A percentile compares a stretch with the other conserved stretches of the same genome.
Conservation (phyloP, 1,140 invertebrate species). For the Anthonomus grandis region DNA sequence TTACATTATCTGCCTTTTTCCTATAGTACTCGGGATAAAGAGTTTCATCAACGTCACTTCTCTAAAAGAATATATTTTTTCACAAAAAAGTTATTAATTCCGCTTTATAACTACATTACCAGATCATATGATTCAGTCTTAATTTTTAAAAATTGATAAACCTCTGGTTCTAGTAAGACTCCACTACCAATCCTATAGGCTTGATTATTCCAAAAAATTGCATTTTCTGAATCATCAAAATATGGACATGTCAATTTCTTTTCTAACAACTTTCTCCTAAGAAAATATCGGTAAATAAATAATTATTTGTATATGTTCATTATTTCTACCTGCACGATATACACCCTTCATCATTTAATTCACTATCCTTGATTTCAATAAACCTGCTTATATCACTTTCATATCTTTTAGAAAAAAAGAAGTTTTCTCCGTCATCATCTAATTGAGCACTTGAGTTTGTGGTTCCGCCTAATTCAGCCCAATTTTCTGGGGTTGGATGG, state of each 20-base stretch:
- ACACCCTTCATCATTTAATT: conserved; percentile 46
- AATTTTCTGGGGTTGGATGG: conserved; percentile 31
- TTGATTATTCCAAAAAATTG: conserved; percentile 27
- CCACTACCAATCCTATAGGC: conserved; percentile 59
- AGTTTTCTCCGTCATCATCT: conserved; percentile 58
- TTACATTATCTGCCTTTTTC: conserved; percentile 42
- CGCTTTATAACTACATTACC: conserved; percentile 24
- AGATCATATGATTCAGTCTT: neutral
- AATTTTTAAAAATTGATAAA: conserved; percentile 55
- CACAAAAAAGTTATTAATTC: too few relatives aligned
- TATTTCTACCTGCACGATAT: conserved; percentile 29
- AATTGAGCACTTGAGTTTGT: conserved; percentile 14
- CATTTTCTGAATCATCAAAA: conserved; percentile 43
- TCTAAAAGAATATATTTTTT: conserved; percentile 51
- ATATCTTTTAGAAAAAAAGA: conserved; percentile 66
- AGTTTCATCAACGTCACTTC: conserved; percentile 74
- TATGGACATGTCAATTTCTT: conserved; percentile 27
- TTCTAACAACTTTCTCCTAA: conserved; percentile 27
- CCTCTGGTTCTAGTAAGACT: conserved; percentile 68
- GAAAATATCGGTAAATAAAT: conserved; percentile 1
- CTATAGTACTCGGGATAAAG: conserved; percentile 68
- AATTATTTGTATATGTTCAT: neutral
- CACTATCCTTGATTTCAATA: conserved; percentile 60
- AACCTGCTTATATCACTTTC: conserved; percentile 65
- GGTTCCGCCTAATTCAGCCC: conserved; percentile 29